Conservation (phyloP, 30 jellyfish, hydroid and myxozoan genomes). For the Haliclystus octoradiatus region DNA sequence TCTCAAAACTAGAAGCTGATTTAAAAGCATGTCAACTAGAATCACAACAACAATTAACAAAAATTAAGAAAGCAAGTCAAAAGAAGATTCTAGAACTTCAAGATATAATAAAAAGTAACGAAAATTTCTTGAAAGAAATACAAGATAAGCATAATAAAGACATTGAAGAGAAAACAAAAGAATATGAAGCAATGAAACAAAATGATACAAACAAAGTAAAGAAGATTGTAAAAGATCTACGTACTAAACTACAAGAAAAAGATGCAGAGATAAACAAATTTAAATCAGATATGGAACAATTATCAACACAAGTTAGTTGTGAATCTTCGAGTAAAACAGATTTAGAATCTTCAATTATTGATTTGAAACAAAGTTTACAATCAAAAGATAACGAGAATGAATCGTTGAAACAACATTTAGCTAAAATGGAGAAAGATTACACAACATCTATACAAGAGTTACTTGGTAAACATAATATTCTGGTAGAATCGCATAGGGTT, state of each 20-base stretch:
- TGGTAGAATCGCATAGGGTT: background rate
- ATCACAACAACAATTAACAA: slow-evolving; percentile 52
- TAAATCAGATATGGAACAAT: background rate
- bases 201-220: background rate
- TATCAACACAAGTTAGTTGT: background rate
- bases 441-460: background rate
- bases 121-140: slow-evolving; percentile 55
- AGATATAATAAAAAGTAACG: slow-evolving; percentile 62
- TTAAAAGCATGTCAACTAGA: slow-evolving; percentile 62
- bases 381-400: slow-evolving; percentile 3
- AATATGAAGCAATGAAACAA: slow-evolving; percentile 25
- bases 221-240: slow-evolving; percentile 73
- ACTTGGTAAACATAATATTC: background rate
- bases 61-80: slow-evolving; percentile 45
- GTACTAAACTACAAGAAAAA: slow-evolving; percentile 47
- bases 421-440: background rate
- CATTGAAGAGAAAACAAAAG: slow-evolving; percentile 55
- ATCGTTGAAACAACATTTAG: background rate
- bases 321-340: background rate
- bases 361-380: background rate
- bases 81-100: slow-evolving; percentile 58
- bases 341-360: background rate
- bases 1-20: slow-evolving; percentile 20
- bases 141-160: slow-evolving; percentile 64
- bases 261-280: slow-evolving; percentile 14